A percentile compares a stretch with the other conserved stretches of the same genome.
phyloP scores from a whole-genome alignment of 2,888 invertebrate genomes.

The Tipula confusa region DNA sequence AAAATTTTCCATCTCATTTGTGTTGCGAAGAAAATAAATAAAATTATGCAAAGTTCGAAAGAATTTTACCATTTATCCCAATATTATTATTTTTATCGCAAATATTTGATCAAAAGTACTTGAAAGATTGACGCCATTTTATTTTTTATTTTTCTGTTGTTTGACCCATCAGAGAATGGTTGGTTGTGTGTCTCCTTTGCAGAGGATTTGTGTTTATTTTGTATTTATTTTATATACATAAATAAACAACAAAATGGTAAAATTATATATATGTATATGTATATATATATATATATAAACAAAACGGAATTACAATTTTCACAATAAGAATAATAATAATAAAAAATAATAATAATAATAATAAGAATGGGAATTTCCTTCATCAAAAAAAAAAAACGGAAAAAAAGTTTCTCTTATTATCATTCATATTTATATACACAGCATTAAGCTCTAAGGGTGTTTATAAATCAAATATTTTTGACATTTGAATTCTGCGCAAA shows the following conservation, averaged over 20 bases:
- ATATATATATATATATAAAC: neutral
- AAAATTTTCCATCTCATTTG: conserved; percentile 9
- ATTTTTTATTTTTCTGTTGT: neutral
- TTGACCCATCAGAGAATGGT: neutral
- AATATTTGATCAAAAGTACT: conserved; percentile 3
- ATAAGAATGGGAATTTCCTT: conserved; percentile 29
- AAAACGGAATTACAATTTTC: conserved; percentile 20
- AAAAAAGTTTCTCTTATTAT: conserved; percentile 33
- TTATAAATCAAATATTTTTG: conserved; percentile 39
- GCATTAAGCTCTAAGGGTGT: conserved; percentile 36
- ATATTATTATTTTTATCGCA: neutral
- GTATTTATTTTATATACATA: neutral
- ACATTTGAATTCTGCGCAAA: conserved; percentile 38
- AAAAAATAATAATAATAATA: neutral
- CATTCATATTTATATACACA: conserved; percentile 34
- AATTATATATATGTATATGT: too few relatives aligned
- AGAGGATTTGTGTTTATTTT: conserved; percentile 15
- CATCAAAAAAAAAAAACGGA: neutral
- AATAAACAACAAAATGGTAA: neutral
- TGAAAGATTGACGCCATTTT: conserved; percentile 15
- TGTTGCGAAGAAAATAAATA: neutral
- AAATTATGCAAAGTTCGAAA: neutral
- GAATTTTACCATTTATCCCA: neutral
- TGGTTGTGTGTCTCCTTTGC: neutral
- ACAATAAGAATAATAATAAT: conserved; percentile 21